These are phyloP conservation scores for Xenentodon cancila DNA, from an alignment of 2,797 vertebrate species.

Conservation along the genomic window DNA sequence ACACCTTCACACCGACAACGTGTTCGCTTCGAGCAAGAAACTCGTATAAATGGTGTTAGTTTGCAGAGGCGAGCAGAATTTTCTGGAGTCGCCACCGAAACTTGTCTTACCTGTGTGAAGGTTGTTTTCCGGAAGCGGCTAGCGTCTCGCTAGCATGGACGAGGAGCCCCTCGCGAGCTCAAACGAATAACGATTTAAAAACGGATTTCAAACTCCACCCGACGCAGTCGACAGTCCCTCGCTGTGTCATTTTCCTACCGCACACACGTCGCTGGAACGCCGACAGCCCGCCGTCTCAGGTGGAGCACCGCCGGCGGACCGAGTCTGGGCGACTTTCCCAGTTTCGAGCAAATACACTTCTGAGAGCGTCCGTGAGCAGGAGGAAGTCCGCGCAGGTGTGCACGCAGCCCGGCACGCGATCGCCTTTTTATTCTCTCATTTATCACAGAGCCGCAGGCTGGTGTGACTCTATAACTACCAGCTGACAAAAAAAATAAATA, in stretches of 20 bases:
- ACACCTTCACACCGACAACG: background rate
- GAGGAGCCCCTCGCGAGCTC: constrained; percentile 48
- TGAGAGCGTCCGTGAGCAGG: constrained; percentile 39
- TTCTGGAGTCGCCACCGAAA: constrained; percentile 64
- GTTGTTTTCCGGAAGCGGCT: constrained; percentile 80
- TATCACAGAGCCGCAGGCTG: background rate
- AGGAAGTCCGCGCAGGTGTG: constrained; percentile 66
- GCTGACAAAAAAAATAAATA: no score
- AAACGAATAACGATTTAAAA: background rate
- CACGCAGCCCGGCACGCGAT: background rate
- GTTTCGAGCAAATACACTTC: constrained; percentile 68
- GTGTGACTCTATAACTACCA: no score
- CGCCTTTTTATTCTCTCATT: background rate
- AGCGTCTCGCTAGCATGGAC: constrained; percentile 61
- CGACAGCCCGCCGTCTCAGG: constrained; percentile 42
- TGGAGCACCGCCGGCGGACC: constrained; percentile 52
- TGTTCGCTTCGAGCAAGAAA: accelerated
- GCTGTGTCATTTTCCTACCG: constrained; percentile 7
- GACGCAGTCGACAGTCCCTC: background rate
- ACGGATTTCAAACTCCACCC: background rate
- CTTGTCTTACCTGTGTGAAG: constrained; percentile 83
- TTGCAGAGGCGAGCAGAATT: background rate
- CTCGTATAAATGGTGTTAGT: accelerated
- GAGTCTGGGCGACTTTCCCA: constrained; percentile 64
- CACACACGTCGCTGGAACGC: constrained; percentile 3